Percentiles rank a stretch among this genome's conserved stretches.
Conservation (phyloP, 1,140 invertebrate species). For the Copidosoma floridanum region DNA sequence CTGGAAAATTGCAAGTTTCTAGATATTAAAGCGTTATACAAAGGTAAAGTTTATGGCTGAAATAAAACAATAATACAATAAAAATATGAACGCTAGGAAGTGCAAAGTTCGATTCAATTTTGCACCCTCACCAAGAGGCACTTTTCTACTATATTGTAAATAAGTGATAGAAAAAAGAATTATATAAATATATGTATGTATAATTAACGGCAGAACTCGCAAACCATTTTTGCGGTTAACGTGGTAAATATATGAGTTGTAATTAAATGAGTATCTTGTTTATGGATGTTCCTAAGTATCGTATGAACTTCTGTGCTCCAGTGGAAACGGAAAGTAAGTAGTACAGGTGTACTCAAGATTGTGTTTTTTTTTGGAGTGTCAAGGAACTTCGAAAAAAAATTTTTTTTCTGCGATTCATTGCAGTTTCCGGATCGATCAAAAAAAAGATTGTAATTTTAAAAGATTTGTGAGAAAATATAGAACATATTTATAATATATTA, state of each 20-base stretch:
- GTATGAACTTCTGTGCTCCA: slow-evolving; percentile 9
- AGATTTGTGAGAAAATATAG: slow-evolving; percentile 17
- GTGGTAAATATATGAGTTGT: slow-evolving; percentile 21
- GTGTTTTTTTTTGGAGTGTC: slow-evolving; percentile 13
- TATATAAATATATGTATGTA: slow-evolving; percentile 20
- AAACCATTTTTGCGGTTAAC: slow-evolving; percentile 17
- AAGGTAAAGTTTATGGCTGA: not conserved
- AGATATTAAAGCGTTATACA: not conserved
- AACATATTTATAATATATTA: slow-evolving; percentile 27
- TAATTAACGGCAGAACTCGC: slow-evolving; percentile 19
- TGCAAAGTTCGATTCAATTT: slow-evolving; percentile 20
- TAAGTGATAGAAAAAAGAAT: slow-evolving; percentile 13
- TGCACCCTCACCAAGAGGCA: slow-evolving; percentile 12
- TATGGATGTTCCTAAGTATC: slow-evolving; percentile 27
- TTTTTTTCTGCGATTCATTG: slow-evolving; percentile 20
- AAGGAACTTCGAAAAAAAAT: slow-evolving; percentile 19
- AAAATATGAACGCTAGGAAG: slow-evolving; percentile 6
- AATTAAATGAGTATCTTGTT: slow-evolving; percentile 23
- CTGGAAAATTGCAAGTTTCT: not conserved
- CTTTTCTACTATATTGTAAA: slow-evolving; percentile 28
- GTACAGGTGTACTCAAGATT: slow-evolving; percentile 17
- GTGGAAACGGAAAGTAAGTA: not conserved
- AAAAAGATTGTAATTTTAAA: slow-evolving; percentile 21
- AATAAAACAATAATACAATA: slow-evolving; percentile 4
- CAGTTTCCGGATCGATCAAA: slow-evolving; percentile 16